Percentiles rank a stretch among this genome's conserved stretches.
Evolutionary conservation across 1,140 invertebrate genomes (phyloP).

Genomic region (Sarcophaga bullata): DNA sequence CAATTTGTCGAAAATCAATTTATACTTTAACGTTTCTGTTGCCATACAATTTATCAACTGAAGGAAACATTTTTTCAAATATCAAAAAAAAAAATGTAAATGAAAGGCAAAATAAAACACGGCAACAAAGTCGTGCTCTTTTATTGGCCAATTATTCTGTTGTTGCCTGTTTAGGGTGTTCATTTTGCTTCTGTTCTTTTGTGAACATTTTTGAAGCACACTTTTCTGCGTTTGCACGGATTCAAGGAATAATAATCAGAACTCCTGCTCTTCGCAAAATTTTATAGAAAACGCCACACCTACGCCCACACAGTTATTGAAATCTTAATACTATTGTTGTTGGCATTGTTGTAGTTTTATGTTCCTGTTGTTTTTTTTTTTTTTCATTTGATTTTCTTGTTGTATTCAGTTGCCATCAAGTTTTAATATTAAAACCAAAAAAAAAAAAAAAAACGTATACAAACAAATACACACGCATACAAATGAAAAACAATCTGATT

Average conservation of each 20-base stretch:
- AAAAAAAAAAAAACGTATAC: no score
- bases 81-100: background rate
- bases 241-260: background rate
- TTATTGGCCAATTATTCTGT: constrained; percentile 20
- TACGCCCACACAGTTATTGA: no score
- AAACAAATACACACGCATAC: no score
- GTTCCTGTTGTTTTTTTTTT: background rate
- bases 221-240: background rate
- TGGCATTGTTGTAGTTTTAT: background rate
- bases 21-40: no score
- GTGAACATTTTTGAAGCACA: background rate
- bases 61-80: background rate
- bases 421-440: background rate
- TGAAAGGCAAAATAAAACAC: no score
- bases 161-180: background rate
- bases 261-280: background rate
- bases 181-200: background rate
- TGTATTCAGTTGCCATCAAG: background rate
- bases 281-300: no score
- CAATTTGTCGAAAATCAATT: no score
- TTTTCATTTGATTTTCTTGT: background rate
- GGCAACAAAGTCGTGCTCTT: background rate
- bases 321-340: no score
- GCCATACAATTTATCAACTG: background rate
- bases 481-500: background rate